These are phyloP conservation scores for Scaptomyza caliginosa DNA, from an alignment of 2,888 invertebrate genomes.

Conservation along the genomic window DNA sequence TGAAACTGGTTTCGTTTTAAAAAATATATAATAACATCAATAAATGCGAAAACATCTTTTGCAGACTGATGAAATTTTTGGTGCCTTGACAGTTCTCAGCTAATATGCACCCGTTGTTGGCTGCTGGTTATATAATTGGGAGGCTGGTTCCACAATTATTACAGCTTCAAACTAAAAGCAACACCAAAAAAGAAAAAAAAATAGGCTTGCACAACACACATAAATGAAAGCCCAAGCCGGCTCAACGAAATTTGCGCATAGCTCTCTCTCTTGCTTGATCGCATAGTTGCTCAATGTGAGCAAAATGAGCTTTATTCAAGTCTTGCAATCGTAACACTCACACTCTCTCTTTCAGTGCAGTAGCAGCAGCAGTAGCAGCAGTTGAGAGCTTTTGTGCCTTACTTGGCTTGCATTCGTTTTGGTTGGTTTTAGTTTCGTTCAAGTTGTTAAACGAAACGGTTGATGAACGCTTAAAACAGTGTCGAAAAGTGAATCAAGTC, in stretches of 20 bases:
- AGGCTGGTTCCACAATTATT: constrained; percentile 29
- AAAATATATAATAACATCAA: too few relatives aligned
- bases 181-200: not conserved
- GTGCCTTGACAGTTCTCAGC: constrained; percentile 35
- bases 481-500: not conserved
- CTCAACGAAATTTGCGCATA: constrained; percentile 58
- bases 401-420: constrained; percentile 18
- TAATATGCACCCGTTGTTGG: constrained; percentile 21
- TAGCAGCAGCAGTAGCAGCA: not conserved
- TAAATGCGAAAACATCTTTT: not conserved
- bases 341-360: not conserved
- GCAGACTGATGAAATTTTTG: not conserved
- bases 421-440: constrained; percentile 42
- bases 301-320: constrained; percentile 21
- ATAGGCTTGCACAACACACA: constrained; percentile 51
- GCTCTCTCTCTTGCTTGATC: constrained; percentile 14
- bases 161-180: constrained; percentile 22
- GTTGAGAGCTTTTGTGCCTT: constrained; percentile 12
- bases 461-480: constrained; percentile 11
- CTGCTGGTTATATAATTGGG: constrained; percentile 38
- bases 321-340: constrained; percentile 29
- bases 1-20: constrained; percentile 58
- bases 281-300: constrained; percentile 26
- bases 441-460: constrained; percentile 50
- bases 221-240: constrained; percentile 42